A percentile compares a stretch with the other conserved stretches of the same genome.
Evolutionary conservation across 2,797 vertebrate species (phyloP).

Genomic region (Leptodactylus fallax): DNA sequence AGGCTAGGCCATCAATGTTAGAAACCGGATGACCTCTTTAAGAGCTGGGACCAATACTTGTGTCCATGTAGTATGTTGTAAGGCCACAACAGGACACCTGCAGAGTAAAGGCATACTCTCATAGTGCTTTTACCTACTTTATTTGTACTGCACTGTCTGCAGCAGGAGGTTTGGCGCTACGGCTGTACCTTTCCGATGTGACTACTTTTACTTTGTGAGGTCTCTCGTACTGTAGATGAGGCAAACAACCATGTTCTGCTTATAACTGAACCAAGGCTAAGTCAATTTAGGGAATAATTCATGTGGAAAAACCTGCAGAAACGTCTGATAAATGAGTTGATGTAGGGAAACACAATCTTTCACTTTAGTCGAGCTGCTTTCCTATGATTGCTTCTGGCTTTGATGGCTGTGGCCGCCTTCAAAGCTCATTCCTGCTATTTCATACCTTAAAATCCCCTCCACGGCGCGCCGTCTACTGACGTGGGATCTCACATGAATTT

Average conservation of each 20-base stretch:
- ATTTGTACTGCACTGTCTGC: not conserved
- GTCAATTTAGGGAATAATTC: slow-evolving; percentile 12
- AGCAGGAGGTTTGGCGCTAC: not conserved
- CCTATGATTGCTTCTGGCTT: slow-evolving; percentile 32
- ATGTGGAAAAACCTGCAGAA: slow-evolving; percentile 32
- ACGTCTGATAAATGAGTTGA: slow-evolving; percentile 41
- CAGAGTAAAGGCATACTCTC: too few species aligned
- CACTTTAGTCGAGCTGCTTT: not conserved
- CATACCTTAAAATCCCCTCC: slow-evolving; percentile 18
- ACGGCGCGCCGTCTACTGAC: not conserved
- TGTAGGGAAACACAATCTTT: slow-evolving; percentile 32
- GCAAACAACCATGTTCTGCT: not conserved
- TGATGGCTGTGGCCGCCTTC: slow-evolving; percentile 7
- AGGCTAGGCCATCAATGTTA: too few species aligned
- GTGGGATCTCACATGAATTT: slow-evolving; percentile 22
- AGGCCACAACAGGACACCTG: too few species aligned
- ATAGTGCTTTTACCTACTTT: not conserved
- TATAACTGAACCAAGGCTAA: slow-evolving; percentile 26
- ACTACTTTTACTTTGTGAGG: slow-evolving; percentile 1
- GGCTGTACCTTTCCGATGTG: not conserved
- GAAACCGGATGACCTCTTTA: too few species aligned
- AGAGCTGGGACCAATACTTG: too few species aligned
- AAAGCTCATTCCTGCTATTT: slow-evolving; percentile 36
- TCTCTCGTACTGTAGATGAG: not conserved
- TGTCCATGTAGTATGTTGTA: not conserved